A percentile compares a stretch with the other conserved stretches of the same genome.
phyloP scores from a whole-genome alignment of 2,888 invertebrate species.

The Tetragonula carbonaria region DNA sequence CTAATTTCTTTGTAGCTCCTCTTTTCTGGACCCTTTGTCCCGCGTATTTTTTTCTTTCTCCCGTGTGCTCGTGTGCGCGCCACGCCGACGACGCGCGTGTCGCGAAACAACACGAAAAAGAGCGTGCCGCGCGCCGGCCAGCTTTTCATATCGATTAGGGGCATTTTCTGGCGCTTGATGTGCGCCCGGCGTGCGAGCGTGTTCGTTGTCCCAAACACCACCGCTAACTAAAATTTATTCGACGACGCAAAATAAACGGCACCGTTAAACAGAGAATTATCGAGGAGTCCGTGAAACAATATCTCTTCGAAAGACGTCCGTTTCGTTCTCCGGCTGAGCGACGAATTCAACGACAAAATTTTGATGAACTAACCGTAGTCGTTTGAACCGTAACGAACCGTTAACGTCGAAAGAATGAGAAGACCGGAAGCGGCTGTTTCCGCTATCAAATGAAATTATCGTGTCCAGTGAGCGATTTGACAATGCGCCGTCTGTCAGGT shows the following conservation, averaged over 20 bases:
- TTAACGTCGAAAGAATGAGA: constrained; percentile 40
- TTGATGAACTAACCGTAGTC: not conserved
- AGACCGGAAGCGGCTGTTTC: constrained; percentile 59
- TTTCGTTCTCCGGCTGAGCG: not conserved
- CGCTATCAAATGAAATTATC: constrained; percentile 61
- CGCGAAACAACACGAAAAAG: constrained; percentile 14
- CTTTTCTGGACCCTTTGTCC: constrained; percentile 38
- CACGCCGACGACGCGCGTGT: constrained; percentile 16
- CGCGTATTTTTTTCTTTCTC: constrained; percentile 20
- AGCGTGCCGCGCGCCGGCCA: constrained; percentile 20
- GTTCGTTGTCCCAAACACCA: not conserved
- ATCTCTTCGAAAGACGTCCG: not conserved
- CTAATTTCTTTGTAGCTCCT: constrained; percentile 62
- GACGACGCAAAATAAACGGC: not conserved
- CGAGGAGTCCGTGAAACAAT: not conserved
- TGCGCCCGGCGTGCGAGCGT: not conserved
- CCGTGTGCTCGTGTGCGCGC: constrained; percentile 9
- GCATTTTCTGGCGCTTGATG: constrained; percentile 22
- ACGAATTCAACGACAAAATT: not conserved
- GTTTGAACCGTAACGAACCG: constrained; percentile 21
- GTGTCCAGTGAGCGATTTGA: constrained; percentile 52
- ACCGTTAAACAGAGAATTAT: not conserved
- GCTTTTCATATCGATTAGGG: constrained; percentile 58
- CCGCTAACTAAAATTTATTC: not conserved
- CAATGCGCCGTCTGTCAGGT: constrained; percentile 56